phyloP scores from a whole-genome alignment of 1,140 invertebrate genomes.

The Bathynomus jamesi region DNA sequence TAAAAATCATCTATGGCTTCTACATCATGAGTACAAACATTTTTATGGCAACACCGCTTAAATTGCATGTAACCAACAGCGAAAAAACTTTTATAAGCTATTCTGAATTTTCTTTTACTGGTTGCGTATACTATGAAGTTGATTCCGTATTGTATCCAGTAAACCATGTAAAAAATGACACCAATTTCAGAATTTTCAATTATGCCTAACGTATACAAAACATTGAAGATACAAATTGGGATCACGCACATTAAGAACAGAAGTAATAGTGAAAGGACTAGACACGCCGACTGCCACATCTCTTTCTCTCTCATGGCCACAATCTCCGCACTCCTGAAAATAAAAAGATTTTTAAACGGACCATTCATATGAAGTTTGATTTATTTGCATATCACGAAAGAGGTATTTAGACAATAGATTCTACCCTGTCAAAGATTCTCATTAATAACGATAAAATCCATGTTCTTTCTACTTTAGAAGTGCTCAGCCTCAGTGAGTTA shows the following conservation, averaged over 20 bases:
- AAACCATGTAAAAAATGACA: not conserved
- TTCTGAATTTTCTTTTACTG: not conserved
- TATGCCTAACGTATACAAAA: not conserved
- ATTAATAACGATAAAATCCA: too few relatives aligned
- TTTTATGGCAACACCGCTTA: not conserved
- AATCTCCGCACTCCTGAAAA: not conserved
- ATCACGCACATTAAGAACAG: not conserved
- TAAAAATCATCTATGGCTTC: not conserved
- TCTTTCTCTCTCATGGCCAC: not conserved
- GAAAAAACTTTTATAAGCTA: not conserved
- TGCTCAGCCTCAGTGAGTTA: too few relatives aligned
- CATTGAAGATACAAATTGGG: constrained; percentile 1
- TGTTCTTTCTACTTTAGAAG: too few relatives aligned
- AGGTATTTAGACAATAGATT: too few relatives aligned
- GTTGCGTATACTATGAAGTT: not conserved
- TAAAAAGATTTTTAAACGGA: too few relatives aligned
- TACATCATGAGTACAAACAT: not conserved
- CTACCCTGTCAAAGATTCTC: too few relatives aligned
- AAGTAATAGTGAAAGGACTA: not conserved
- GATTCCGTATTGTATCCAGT: constrained; percentile 1
- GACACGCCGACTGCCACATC: not conserved
- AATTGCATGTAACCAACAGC: not conserved
- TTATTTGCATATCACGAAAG: too few relatives aligned
- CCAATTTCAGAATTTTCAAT: not conserved
- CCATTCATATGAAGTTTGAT: too few relatives aligned